Conservation (phyloP, 2,113 vertebrate species). For the Odontesthes bonariensis region DNA sequence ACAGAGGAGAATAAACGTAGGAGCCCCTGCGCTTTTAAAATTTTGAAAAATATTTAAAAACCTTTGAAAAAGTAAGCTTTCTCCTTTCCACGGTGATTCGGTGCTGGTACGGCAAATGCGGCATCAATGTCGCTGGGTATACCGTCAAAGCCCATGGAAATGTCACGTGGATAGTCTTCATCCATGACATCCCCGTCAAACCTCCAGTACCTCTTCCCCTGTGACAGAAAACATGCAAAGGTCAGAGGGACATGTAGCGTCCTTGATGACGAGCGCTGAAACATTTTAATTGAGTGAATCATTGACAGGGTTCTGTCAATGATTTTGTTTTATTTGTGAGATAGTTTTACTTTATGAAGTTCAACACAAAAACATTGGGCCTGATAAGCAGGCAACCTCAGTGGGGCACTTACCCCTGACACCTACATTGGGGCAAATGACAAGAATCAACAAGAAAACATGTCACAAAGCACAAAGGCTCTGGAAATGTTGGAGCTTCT, state of each 20-base stretch:
- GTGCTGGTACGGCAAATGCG: slow-evolving; percentile 88
- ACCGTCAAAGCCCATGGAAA: slow-evolving; percentile 88
- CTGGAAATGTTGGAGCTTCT: background rate
- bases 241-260: background rate
- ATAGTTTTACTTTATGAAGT: background rate
- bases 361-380: background rate
- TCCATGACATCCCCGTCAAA: slow-evolving; percentile 90
- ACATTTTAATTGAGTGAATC: background rate
- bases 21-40: background rate
- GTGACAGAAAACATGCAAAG: background rate
- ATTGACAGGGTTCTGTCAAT: background rate
- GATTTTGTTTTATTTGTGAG: background rate
- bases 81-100: slow-evolving; percentile 85
- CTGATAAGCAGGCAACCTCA: background rate
- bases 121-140: slow-evolving; percentile 87
- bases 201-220: slow-evolving; percentile 91
- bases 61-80: slow-evolving; percentile 97
- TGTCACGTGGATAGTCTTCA: slow-evolving; percentile 84
- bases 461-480: too few species aligned
- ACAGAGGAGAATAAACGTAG: background rate
- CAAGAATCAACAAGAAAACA: background rate
- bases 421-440: background rate
- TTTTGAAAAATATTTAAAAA: slow-evolving; percentile 50
- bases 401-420: background rate
- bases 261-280: background rate